Evolutionary conservation across 1,140 invertebrate genomes (phyloP).

Genomic region (Conus betulinus): DNA sequence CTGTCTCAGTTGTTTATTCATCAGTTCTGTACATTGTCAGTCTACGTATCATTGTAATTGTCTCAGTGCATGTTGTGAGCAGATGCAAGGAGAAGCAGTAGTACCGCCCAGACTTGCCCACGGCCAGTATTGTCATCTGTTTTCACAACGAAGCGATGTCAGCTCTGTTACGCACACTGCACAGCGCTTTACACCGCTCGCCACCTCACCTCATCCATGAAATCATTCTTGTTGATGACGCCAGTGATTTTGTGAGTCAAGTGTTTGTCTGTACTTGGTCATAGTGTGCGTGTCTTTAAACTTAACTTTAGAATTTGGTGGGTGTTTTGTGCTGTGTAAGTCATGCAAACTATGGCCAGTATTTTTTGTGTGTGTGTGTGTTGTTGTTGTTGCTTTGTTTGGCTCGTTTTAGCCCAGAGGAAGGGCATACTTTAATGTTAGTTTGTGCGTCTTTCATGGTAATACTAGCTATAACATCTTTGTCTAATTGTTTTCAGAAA

Average conservation of each 20-base stretch:
- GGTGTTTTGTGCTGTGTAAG: background rate
- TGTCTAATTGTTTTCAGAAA: no score
- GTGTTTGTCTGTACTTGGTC: background rate
- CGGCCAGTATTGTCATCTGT: slow-evolving; percentile 83
- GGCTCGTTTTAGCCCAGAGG: no score
- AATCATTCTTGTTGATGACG: slow-evolving; percentile 92
- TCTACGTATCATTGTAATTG: slow-evolving; percentile 87
- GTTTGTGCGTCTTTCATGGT: no score
- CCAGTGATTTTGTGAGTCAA: slow-evolving; percentile 87
- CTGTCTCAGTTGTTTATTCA: no score
- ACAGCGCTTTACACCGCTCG: slow-evolving; percentile 90
- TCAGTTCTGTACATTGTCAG: no score
- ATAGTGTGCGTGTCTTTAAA: background rate
- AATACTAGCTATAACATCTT: no score
- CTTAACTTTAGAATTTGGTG: background rate
- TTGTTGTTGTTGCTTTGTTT: no score
- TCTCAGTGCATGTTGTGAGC: background rate
- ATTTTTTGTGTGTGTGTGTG: background rate
- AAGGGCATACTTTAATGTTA: no score
- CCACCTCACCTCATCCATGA: slow-evolving; percentile 88
- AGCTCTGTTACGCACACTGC: slow-evolving; percentile 88
- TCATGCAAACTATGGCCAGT: background rate
- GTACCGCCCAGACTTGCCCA: background rate
- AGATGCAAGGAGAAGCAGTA: background rate
- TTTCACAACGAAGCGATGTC: slow-evolving; percentile 94